Conservation (phyloP, 2,888 invertebrate species). For the Drosophila peninsularis region DNA sequence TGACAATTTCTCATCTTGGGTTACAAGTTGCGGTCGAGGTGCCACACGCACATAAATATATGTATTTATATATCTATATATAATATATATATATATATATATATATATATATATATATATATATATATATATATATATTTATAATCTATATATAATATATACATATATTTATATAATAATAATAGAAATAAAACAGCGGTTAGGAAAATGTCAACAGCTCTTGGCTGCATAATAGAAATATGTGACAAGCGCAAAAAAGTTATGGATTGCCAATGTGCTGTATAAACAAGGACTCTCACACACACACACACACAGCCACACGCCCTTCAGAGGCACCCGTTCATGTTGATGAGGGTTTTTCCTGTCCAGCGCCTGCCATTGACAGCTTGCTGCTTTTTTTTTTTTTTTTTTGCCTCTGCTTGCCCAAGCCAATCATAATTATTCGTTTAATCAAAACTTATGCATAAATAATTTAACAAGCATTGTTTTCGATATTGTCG, state of each 20-base stretch:
- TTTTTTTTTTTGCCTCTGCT: conserved; percentile 4
- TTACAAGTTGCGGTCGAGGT: conserved; percentile 33
- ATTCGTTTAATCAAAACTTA: conserved; percentile 42
- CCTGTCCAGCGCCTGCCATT: conserved; percentile 42
- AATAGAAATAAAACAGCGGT: conserved; percentile 43
- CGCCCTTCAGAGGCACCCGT: conserved; percentile 9
- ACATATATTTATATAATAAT: background rate
- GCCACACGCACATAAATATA: conserved; percentile 1
- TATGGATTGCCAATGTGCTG: conserved; percentile 71
- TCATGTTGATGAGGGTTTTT: conserved; percentile 69
- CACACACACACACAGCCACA: background rate
- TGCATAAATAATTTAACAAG: conserved; percentile 42
- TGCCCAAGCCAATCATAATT: conserved; percentile 26
- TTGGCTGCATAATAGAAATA: conserved; percentile 58
- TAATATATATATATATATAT: conserved; percentile 16
- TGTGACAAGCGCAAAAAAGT: conserved; percentile 70
- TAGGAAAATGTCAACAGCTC: conserved; percentile 63
- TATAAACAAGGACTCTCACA: conserved; percentile 42
- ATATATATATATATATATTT: conserved; percentile 7
- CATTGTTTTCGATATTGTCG: conserved; percentile 14
- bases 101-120: background rate
- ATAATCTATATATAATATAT: no score
- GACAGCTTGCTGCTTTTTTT: conserved; percentile 52
- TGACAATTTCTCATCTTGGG: conserved; percentile 49
- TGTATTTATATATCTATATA: background rate